Base-by-base conservation (phyloP, 2,888 invertebrate genomes). In the Ichneumon xanthorius region DNA sequence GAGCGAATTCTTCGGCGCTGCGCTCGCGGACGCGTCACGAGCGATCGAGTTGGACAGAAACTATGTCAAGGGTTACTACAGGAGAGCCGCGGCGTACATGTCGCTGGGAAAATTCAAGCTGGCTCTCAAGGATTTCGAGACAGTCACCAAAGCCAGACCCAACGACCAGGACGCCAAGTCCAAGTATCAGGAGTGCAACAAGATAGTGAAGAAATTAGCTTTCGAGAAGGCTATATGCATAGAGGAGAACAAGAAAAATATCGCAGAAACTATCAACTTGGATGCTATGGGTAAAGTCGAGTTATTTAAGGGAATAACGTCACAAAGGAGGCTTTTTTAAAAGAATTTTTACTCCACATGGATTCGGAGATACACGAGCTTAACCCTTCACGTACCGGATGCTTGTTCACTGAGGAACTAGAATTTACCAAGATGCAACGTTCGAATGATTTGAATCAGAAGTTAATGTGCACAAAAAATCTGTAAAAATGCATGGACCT, bases 221-320 rank as follows among this genome's bases (percentile, higher is more conserved):
- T 99, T 99, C 94, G 98, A 99, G 94, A 98, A 98, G 93, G 99
- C 99, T 14, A 99, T 99, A 91, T 96, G 99, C 1, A 97, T 98
- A 0, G 99, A 99, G 90, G 97, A 98, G 89, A 96, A 96, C 71
- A 97, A 97, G 92, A 97, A 97, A 89, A 97, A 97, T 90, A 96
- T 99, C 89, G 97, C 98, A 0, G 98, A 99, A 92, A 96, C 96
- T 88, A 97, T 98, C 90, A 97, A 99, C 94, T 95, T 99, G 90
- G 98, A 99, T 91, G 96, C 96, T 88, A 99, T 99, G 97, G 96
- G 98, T 98, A 95, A 95, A 96, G 82, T 86, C 26, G 0, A 40
- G 40, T 22, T 55, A 9, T 55, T 61, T 71, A 33, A 33, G 33
- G 33, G 33, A 33, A 33, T 33, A 33, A 33, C 33, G 33, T 33